These are phyloP conservation scores for Cepaea hortensis DNA, from an alignment of 2,888 invertebrate species.

Conservation along the genomic window DNA sequence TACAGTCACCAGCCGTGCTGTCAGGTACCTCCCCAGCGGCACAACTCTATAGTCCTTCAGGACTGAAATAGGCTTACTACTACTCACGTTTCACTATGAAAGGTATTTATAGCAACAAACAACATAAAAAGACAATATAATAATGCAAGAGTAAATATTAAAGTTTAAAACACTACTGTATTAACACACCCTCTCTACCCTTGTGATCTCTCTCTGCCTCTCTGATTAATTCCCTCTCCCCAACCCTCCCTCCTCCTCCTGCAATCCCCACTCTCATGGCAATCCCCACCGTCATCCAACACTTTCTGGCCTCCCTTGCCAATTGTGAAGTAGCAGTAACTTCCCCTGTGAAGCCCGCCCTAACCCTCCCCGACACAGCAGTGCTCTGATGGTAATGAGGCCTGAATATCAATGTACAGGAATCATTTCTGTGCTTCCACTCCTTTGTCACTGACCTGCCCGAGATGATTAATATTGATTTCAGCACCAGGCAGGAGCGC, in stretches of 20 bases:
- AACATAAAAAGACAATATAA: too few relatives aligned
- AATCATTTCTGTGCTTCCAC: background rate
- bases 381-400: conserved; percentile 27
- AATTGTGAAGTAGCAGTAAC: background rate
- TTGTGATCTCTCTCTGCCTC: background rate
- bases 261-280: background rate
- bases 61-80: too few relatives aligned
- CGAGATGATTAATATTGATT: conserved; percentile 40
- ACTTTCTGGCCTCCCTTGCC: conserved; percentile 5
- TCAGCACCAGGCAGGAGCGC: conserved; percentile 17
- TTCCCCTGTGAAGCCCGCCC: background rate
- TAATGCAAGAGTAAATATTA: too few relatives aligned
- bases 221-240: background rate
- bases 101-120: too few relatives aligned
- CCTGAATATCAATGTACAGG: conserved; percentile 30
- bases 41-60: too few relatives aligned
- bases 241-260: background rate
- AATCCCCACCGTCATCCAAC: background rate
- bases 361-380: background rate
- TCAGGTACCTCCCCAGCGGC: too few relatives aligned
- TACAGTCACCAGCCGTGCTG: too few relatives aligned
- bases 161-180: too few relatives aligned
- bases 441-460: conserved; percentile 13
- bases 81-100: too few relatives aligned
- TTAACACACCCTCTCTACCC: background rate